Conservation (phyloP, 2,113 vertebrate genomes). For the Thalassoma bifasciatum region DNA sequence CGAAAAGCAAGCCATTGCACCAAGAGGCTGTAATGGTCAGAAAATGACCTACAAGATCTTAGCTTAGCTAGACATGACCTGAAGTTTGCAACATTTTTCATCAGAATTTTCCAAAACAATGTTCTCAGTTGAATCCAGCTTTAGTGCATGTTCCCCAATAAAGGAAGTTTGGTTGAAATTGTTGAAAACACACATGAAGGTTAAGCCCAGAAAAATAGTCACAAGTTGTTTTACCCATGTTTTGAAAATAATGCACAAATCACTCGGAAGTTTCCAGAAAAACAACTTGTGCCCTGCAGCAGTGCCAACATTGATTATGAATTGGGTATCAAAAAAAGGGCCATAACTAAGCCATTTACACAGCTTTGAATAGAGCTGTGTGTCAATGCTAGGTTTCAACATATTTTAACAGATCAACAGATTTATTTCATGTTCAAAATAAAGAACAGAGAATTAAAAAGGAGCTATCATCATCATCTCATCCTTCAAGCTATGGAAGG, state of each 20-base stretch:
- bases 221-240: no score
- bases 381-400: not conserved
- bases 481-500: not conserved
- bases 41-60: no score
- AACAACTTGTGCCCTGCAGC: constrained; percentile 2
- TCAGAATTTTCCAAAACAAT: no score
- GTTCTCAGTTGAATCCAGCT: no score
- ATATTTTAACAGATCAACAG: not conserved
- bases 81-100: no score
- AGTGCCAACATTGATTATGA: not conserved
- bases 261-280: constrained; percentile 20
- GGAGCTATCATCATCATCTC: not conserved
- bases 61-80: no score
- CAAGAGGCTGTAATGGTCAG: no score
- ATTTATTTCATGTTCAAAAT: not conserved
- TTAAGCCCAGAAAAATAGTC: no score
- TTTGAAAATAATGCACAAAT: not conserved
- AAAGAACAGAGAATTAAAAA: constrained; percentile 1
- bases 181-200: no score
- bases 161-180: no score
- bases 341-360: not conserved
- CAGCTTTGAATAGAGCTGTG: not conserved
- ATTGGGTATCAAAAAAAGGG: not conserved
- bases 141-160: no score
- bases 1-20: no score